These are phyloP conservation scores for Ectropis grisescens DNA, from an alignment of 1,140 invertebrate genomes.

Conservation along the genomic window DNA sequence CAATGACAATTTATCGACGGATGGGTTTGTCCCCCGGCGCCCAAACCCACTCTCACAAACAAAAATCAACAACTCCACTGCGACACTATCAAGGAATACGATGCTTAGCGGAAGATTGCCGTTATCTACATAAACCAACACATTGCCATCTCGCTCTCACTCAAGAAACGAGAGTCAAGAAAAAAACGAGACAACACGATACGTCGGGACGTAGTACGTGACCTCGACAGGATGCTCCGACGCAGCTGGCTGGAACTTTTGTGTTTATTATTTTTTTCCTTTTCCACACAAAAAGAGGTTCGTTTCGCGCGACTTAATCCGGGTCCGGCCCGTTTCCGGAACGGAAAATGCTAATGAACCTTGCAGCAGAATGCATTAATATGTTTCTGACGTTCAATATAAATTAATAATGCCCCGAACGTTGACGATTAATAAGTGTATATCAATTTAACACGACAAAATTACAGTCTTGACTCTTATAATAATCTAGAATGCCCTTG, in stretches of 20 bases:
- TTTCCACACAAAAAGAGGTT: conserved; percentile 49
- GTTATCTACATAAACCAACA: conserved; percentile 35
- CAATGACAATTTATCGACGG: conserved; percentile 41
- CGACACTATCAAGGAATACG: conserved; percentile 44
- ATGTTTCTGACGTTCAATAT: too few relatives aligned
- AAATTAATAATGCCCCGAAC: too few relatives aligned
- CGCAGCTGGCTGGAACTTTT: conserved; percentile 66
- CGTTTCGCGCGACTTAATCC: conserved; percentile 59
- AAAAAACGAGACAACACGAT: conserved; percentile 31
- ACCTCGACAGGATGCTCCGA: conserved; percentile 59
- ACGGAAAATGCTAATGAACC: conserved; percentile 63
- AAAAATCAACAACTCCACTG: conserved; percentile 37
- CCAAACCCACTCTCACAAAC: conserved; percentile 25
- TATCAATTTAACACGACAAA: too few relatives aligned
- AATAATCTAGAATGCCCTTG: too few relatives aligned
- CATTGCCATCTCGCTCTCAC: conserved; percentile 34
- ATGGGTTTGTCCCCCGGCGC: conserved; percentile 18
- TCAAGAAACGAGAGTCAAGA: background rate
- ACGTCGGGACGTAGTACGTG: conserved; percentile 40
- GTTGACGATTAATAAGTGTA: too few relatives aligned
- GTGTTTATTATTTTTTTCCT: conserved; percentile 49
- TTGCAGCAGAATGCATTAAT: too few relatives aligned
- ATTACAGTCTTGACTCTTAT: too few relatives aligned
- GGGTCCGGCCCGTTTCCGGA: conserved; percentile 51
- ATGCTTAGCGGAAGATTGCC: conserved; percentile 52